Evolutionary conservation across 2,113 vertebrate species (phyloP).

Genomic region (Oenanthe melanoleuca): DNA sequence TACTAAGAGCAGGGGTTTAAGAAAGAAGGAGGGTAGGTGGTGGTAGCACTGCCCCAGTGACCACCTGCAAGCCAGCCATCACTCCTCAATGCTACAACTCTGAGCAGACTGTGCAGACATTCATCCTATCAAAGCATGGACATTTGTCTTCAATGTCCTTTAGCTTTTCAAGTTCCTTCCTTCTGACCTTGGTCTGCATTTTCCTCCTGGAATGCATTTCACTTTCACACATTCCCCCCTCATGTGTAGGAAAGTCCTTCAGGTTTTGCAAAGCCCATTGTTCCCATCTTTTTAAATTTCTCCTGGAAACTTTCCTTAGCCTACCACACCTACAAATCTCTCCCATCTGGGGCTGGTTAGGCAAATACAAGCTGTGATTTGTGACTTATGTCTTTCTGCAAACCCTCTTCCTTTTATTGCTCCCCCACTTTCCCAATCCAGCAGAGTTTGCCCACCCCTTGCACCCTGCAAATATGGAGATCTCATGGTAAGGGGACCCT

Average conservation of each 20-base stretch:
- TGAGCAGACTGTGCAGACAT: background rate
- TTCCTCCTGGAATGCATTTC: background rate
- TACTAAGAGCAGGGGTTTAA: background rate
- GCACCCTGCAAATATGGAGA: background rate
- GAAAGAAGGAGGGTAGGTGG: background rate
- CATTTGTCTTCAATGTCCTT: background rate
- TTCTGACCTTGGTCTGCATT: background rate
- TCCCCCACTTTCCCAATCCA: background rate
- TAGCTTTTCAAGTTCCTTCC: background rate
- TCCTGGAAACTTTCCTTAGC: background rate
- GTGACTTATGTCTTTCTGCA: slow-evolving; percentile 3
- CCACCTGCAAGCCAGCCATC: background rate
- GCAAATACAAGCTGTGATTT: background rate
- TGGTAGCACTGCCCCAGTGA: background rate
- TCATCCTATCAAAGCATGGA: background rate
- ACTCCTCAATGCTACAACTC: background rate
- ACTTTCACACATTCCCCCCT: background rate
- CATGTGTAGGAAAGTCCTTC: background rate
- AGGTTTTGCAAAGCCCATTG: background rate
- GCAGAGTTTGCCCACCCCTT: background rate
- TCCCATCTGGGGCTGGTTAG: slow-evolving; percentile 4
- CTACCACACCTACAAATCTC: background rate
- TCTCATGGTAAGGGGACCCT: background rate
- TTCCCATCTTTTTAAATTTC: background rate
- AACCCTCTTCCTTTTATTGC: background rate